Base-by-base conservation (phyloP, 1,140 invertebrate genomes). In the Artemia franciscana region DNA sequence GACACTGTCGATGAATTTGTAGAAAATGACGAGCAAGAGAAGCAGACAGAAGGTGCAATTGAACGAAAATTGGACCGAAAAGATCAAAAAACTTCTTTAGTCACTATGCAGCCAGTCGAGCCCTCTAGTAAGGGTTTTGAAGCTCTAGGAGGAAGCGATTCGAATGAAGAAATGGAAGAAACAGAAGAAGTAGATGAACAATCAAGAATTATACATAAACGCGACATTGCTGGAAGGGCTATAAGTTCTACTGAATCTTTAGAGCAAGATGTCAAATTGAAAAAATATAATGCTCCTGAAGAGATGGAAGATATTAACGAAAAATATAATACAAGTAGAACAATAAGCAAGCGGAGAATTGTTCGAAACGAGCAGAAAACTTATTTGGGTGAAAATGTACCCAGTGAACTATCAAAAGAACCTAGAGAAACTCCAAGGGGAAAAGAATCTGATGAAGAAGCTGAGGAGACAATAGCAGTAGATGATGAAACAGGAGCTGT, bases 401-500 rank as follows among this genome's bases (percentile, higher is more conserved):
- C 58, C 21, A n/a, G 23, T n/a, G 30, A 2, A 5, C 4, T 23
- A 21, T 24, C 7, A 62, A 21, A 30, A 63, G 25, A 63, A 23
- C 23, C 2, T 5, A 24, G 5, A 18, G 51, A 23, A 24, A 56
- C 71, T 74, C 62, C 71, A 66, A 1, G 74, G 67, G 59, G 58
- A 56, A 61, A 67, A 64, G 24, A 24, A 56, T 18, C 60, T 65
- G 58, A 59, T 57, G 60, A 62, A 24, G 26, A 9, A 27, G 60
- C 61, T 56, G 39, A 58, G 28, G 28, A 61, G 18, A 21, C 21
- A 26, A 58, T 60, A 61, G 58, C 23, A 39, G 28, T 60, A 2
- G 24, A 56, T 51, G 7, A 62, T 56, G 56, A 60, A 3, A 58
- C 73, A 70, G 63, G 73, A 76, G 67, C 73, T 62, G 25, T 51